These are phyloP conservation scores for Synergus gifuensis DNA, from an alignment of 2,888 invertebrate species.

Conservation along the genomic window DNA sequence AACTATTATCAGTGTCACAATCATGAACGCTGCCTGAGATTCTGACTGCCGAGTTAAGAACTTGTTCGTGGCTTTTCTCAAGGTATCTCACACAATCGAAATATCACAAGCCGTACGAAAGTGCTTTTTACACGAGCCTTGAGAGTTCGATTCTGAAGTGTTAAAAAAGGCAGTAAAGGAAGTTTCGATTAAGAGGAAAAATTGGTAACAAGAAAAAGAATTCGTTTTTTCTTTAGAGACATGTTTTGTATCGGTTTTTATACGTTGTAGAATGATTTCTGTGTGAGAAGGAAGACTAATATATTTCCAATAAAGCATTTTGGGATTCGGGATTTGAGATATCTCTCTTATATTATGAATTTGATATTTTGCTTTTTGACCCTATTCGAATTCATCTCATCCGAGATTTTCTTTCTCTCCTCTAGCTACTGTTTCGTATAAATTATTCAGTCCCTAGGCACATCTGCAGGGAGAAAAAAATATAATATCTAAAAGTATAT, in stretches of 20 bases:
- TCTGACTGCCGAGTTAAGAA: slow-evolving; percentile 52
- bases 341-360: neutral
- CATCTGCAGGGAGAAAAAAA: too few relatives aligned
- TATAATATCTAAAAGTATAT: too few relatives aligned
- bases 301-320: too few relatives aligned
- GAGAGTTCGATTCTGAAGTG: slow-evolving; percentile 25
- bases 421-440: neutral
- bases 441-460: neutral
- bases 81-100: slow-evolving; percentile 16
- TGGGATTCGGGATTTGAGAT: neutral
- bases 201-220: neutral
- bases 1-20: slow-evolving; percentile 65
- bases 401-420: neutral
- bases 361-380: neutral
- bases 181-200: slow-evolving; percentile 28
- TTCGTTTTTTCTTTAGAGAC: neutral
- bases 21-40: slow-evolving; percentile 59
- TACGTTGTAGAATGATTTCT: neutral
- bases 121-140: slow-evolving; percentile 34
- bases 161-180: neutral
- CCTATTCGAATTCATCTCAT: neutral
- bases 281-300: neutral
- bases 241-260: neutral
- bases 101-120: slow-evolving; percentile 15
- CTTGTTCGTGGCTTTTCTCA: slow-evolving; percentile 35